A percentile compares a stretch with the other conserved stretches of the same genome.
These are phyloP conservation scores for Chrysolina americana DNA, from an alignment of 2,888 invertebrate species.

Conservation along the genomic window DNA sequence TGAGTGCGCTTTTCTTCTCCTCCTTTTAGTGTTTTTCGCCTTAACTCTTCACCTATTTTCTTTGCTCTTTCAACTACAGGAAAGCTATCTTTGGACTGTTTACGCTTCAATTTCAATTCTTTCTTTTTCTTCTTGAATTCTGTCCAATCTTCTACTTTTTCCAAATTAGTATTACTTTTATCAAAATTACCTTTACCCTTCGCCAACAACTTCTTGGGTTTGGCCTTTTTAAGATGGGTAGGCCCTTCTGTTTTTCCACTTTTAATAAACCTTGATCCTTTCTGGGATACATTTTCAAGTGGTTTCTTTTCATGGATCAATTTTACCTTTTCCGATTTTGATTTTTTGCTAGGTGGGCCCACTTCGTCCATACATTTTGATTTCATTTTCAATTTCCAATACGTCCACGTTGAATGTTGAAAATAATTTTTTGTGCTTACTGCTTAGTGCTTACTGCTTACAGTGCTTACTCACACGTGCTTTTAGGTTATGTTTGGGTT, in stretches of 20 bases:
- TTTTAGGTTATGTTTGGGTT: neutral
- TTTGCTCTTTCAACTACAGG: constrained; percentile 74
- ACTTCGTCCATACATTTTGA: constrained; percentile 11
- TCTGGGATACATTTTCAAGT: constrained; percentile 27
- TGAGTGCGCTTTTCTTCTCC: constrained; percentile 73
- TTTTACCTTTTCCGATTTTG: constrained; percentile 19
- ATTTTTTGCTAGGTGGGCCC: constrained; percentile 37
- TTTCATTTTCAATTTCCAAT: constrained; percentile 26
- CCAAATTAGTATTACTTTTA: constrained; percentile 37
- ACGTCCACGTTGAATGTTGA: neutral
- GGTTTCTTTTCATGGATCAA: constrained; percentile 8
- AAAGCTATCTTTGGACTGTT: constrained; percentile 72
- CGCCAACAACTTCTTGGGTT: constrained; percentile 46
- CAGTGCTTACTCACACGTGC: constrained; percentile 4
- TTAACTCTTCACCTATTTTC: constrained; percentile 74
- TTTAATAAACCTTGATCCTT: constrained; percentile 21
- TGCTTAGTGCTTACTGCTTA: no score
- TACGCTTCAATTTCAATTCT: constrained; percentile 77
- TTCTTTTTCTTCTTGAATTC: constrained; percentile 84
- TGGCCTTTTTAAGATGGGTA: constrained; percentile 34
- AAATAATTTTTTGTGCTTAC: no score
- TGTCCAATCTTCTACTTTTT: constrained; percentile 77
- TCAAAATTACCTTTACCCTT: constrained; percentile 40
- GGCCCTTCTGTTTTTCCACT: constrained; percentile 22
- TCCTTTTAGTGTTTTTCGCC: constrained; percentile 70